Base-by-base conservation (phyloP, 2,113 vertebrate species). In the Podarcis muralis region DNA sequence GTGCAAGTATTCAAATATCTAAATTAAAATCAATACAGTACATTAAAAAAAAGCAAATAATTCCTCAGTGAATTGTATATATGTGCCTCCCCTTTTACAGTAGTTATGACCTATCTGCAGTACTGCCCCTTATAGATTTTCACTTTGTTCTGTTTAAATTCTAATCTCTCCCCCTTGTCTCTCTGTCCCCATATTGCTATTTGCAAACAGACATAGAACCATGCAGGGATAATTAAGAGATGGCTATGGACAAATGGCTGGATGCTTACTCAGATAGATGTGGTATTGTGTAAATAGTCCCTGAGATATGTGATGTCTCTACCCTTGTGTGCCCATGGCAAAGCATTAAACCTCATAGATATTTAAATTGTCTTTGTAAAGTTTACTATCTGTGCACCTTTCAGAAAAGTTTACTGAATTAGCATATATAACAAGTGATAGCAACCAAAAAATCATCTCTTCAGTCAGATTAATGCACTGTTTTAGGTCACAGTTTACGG, bases 401-500 rank as follows among this genome's bases (percentile, higher is more conserved):
- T 62, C 59, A 5, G 59, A 20, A 62, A 62, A 62, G 59, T 62
- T 62, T 62, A 1, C 59, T 62, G 59, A 62, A 20, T 62, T 62
- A 62, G 3, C 59, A 62, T 62, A 62, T 20, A 62, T 20, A 62
- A 62, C 18, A 62, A 15, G 20, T 72, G 32, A 9, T 74, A 91
- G 82, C 69, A 74, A 0, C 23, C 75, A 85, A 79, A 25, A 53
- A 8, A 2, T n/a, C 13, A 37, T 48, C 22, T 76, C 7, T 80
- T 83, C 43, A 91, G 53, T n/a, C 1, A 0, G 82, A 81, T 80
- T 81, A 75, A 30, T 86, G 25, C 27, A 86, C 53, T 62, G 77
- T 94, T 89, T 93, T 71, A 84, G 79, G 18, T 81, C 57, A 27
- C 3, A 87, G 86, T 85, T 85, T 87, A 80, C 89, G 80, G 65